Conservation (phyloP, 2,113 vertebrate species). For the Phalacrocorax aristotelis region DNA sequence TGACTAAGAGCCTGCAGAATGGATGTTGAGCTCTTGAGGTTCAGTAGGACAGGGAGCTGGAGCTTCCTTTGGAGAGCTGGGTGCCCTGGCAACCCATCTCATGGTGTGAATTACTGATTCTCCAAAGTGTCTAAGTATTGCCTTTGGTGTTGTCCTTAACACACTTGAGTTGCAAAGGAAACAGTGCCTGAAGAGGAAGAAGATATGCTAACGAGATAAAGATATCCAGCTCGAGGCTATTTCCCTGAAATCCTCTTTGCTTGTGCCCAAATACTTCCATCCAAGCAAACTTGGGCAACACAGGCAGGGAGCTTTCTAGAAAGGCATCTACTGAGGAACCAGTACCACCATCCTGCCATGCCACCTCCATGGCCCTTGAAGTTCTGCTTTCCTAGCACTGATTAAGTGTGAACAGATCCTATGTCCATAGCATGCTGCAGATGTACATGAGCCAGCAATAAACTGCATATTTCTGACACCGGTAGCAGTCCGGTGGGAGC, state of each 20-base stretch:
- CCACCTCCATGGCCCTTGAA: neutral
- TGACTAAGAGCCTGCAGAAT: neutral
- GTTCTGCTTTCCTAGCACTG: neutral
- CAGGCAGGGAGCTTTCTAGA: neutral
- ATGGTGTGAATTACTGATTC: neutral
- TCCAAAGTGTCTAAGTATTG: neutral
- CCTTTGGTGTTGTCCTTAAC: neutral
- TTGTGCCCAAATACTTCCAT: neutral
- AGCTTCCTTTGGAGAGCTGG: neutral
- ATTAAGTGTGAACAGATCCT: neutral
- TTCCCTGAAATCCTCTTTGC: neutral
- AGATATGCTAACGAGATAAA: neutral
- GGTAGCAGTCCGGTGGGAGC: neutral
- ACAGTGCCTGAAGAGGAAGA: neutral
- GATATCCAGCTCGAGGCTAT: neutral
- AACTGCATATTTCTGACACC: neutral
- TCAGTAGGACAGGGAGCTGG: neutral
- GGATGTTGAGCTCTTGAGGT: neutral
- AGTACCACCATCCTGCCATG: neutral
- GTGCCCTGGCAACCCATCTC: neutral
- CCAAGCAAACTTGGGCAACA: neutral
- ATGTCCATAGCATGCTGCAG: neutral
- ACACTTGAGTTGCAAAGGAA: neutral
- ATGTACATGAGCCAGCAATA: neutral
- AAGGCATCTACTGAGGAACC: neutral